These are phyloP conservation scores for Pediacus dermestoides DNA, from an alignment of 2,888 invertebrate species.

Conservation along the genomic window DNA sequence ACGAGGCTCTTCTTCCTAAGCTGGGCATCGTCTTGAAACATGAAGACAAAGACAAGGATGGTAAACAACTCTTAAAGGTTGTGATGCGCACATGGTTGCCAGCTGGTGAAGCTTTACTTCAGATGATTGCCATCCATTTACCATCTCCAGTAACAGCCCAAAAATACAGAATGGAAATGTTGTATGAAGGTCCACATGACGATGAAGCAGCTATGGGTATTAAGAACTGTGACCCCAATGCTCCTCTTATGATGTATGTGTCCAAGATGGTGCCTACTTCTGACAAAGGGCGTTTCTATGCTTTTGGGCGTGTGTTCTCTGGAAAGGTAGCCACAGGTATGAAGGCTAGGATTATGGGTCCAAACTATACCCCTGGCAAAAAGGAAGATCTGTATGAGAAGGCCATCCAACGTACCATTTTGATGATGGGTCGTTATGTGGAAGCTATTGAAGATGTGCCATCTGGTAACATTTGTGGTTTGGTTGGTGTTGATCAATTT, in stretches of 20 bases:
- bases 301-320: slow-evolving; percentile 99
- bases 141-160: slow-evolving; percentile 99
- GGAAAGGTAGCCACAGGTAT: slow-evolving; percentile 84
- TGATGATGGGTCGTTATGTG: slow-evolving; percentile 99
- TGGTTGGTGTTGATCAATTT: slow-evolving; percentile 99
- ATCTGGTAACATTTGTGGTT: slow-evolving; percentile 96
- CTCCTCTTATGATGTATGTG: slow-evolving; percentile 99
- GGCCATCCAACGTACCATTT: slow-evolving; percentile 97
- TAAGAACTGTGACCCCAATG: slow-evolving; percentile 90
- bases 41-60: slow-evolving; percentile 95
- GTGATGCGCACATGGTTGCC: slow-evolving; percentile 99
- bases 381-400: slow-evolving; percentile 99
- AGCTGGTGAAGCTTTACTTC: slow-evolving; percentile 98
- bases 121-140: slow-evolving; percentile 99
- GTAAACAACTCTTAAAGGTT: slow-evolving; percentile 92
- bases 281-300: slow-evolving; percentile 99
- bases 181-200: slow-evolving; percentile 98
- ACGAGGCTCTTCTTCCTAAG: slow-evolving; percentile 81
- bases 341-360: slow-evolving; percentile 98
- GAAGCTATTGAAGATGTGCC: slow-evolving; percentile 99
- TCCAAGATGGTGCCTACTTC: slow-evolving; percentile 99
- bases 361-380: slow-evolving; percentile 96
- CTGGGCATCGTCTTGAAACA: slow-evolving; percentile 87
- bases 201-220: slow-evolving; percentile 69
- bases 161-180: slow-evolving; percentile 98